Evolutionary conservation across 2,113 vertebrate species (phyloP).

Genomic region (Picathartes gymnocephalus): DNA sequence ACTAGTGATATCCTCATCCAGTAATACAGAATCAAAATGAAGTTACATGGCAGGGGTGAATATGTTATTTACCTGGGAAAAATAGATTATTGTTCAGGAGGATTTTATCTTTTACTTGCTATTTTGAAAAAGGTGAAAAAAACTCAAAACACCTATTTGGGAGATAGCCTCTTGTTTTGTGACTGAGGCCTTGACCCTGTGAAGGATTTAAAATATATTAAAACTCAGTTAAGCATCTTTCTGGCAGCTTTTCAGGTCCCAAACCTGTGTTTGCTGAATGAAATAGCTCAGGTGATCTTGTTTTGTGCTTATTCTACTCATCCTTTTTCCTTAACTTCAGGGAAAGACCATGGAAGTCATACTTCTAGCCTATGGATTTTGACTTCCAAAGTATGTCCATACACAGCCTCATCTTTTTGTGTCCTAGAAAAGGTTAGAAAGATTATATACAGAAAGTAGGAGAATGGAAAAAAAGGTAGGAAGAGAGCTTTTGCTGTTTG

Average conservation of each 20-base stretch:
- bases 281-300: not conserved
- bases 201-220: not conserved
- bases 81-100: slow-evolving; percentile 27
- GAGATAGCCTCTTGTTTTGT: not conserved
- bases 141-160: not conserved
- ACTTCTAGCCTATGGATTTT: not conserved
- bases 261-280: not conserved
- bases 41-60: not conserved
- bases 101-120: slow-evolving; percentile 25
- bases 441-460: not conserved
- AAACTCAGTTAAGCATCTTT: not conserved
- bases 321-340: not conserved
- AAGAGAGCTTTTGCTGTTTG: not conserved
- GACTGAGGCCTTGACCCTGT: not conserved
- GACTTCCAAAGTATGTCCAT: not conserved
- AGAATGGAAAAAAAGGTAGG: not conserved
- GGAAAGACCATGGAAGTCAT: not conserved
- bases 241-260: not conserved
- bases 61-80: slow-evolving; percentile 33
- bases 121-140: not conserved
- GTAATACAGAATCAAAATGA: slow-evolving; percentile 42
- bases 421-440: not conserved
- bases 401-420: not conserved
- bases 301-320: not conserved
- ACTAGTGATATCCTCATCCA: slow-evolving; percentile 4